Percentiles rank a stretch among this genome's conserved stretches.
Evolutionary conservation across 1,140 invertebrate species (phyloP).

Genomic region (Philopotamus ludificatus): DNA sequence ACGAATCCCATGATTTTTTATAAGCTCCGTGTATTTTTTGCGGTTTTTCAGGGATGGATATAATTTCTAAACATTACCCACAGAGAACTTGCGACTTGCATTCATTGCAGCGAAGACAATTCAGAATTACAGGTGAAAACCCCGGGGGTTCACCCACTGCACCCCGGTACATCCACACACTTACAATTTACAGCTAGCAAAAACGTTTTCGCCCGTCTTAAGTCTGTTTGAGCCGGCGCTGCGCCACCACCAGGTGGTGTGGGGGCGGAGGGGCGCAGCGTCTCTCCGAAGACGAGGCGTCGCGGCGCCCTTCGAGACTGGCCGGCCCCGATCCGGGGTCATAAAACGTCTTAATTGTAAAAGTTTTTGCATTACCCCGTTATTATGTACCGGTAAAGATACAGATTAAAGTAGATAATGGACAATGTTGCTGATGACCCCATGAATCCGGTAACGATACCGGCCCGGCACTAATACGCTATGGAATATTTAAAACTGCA

Average conservation of each 20-base stretch:
- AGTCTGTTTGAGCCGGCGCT: background rate
- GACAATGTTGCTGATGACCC: background rate
- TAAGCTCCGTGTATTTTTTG: too few relatives aligned
- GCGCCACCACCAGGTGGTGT: background rate
- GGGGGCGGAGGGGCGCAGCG: constrained; percentile 15
- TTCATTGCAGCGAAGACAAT: too few relatives aligned
- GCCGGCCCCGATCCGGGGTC: background rate
- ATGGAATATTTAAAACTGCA: too few relatives aligned
- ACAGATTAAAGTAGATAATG: background rate
- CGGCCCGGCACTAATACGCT: background rate
- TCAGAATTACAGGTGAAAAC: too few relatives aligned
- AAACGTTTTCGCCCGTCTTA: constrained; percentile 9
- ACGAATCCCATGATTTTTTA: too few relatives aligned
- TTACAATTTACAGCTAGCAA: constrained; percentile 17
- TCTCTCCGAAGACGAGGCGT: constrained; percentile 21
- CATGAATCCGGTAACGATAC: background rate
- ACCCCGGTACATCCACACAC: background rate
- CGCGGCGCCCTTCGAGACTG: constrained; percentile 5
- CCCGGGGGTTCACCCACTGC: background rate
- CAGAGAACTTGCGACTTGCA: too few relatives aligned
- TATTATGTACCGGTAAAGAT: background rate
- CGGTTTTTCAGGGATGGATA: too few relatives aligned
- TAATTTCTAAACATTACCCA: too few relatives aligned
- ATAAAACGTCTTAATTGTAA: constrained; percentile 28
- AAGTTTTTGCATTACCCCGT: constrained; percentile 15